phyloP scores from a whole-genome alignment of 2,888 invertebrate species.

The Cerastis rubricosa region DNA sequence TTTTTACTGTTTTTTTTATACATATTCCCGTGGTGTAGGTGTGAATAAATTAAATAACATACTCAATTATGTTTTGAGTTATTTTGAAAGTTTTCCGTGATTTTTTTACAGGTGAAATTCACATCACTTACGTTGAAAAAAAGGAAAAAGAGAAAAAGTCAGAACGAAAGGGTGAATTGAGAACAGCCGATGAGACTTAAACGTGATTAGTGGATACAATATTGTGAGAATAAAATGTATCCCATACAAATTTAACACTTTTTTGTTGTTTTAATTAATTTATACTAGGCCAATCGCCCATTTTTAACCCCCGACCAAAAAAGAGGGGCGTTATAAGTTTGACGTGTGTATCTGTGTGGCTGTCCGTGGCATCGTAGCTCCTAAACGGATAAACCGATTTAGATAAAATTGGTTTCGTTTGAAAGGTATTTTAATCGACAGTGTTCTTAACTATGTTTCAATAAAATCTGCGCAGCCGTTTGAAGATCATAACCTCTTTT shows the following conservation, averaged over 20 bases:
- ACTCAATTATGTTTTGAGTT: neutral
- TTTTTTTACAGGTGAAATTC: slow-evolving; percentile 25
- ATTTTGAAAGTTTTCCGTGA: neutral
- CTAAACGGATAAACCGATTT: no score
- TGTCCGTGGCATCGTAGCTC: no score
- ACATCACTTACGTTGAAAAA: slow-evolving; percentile 1
- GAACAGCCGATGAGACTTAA: neutral
- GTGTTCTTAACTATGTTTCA: no score
- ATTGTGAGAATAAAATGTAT: slow-evolving; percentile 10
- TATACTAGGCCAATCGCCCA: no score
- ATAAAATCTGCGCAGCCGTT: no score
- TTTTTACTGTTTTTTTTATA: neutral
- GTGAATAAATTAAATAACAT: neutral
- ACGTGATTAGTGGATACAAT: neutral
- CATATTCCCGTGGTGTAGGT: neutral
- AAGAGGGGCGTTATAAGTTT: no score
- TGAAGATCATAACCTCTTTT: no score
- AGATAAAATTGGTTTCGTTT: no score
- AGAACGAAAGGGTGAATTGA: neutral
- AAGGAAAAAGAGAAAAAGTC: slow-evolving; percentile 9
- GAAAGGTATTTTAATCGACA: no score
- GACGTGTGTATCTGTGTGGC: no score
- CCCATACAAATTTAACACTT: neutral
- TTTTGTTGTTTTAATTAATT: neutral
- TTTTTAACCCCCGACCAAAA: no score